phyloP scores from a whole-genome alignment of 2,797 vertebrate genomes.

The Sebastes cheni region DNA sequence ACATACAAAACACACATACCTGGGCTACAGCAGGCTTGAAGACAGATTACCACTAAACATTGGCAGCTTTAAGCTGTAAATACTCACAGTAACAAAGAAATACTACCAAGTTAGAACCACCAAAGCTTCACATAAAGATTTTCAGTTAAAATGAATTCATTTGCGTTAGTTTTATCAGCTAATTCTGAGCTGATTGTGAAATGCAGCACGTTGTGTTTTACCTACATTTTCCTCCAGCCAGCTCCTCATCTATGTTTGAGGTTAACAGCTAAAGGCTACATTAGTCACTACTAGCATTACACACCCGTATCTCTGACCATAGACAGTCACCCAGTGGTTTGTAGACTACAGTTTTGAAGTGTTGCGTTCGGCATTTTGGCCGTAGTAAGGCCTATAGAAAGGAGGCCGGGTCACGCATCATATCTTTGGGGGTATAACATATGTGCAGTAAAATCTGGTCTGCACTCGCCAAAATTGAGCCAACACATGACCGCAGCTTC shows the following conservation, averaged over 20 bases:
- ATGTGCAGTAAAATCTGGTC: no score
- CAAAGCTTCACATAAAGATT: neutral
- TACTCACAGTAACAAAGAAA: neutral
- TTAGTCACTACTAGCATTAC: neutral
- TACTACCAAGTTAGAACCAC: neutral
- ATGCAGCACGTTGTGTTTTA: neutral
- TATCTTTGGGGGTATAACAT: no score
- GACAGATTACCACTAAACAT: neutral
- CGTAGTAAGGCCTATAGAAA: no score
- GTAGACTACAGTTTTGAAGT: no score
- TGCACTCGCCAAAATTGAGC: no score
- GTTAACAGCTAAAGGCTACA: neutral
- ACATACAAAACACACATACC: neutral
- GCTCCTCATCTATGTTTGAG: neutral
- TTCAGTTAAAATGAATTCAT: neutral
- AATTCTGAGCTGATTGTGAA: neutral
- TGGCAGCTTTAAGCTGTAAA: no score
- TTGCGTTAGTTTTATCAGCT: neutral
- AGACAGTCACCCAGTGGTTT: no score
- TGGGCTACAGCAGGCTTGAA: neutral
- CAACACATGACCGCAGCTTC: no score
- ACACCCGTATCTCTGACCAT: neutral
- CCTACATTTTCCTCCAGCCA: neutral
- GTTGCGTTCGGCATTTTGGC: no score
- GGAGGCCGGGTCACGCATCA: no score